phyloP scores from a whole-genome alignment of 2,888 invertebrate genomes.

The Macrosiphum euphorbiae region DNA sequence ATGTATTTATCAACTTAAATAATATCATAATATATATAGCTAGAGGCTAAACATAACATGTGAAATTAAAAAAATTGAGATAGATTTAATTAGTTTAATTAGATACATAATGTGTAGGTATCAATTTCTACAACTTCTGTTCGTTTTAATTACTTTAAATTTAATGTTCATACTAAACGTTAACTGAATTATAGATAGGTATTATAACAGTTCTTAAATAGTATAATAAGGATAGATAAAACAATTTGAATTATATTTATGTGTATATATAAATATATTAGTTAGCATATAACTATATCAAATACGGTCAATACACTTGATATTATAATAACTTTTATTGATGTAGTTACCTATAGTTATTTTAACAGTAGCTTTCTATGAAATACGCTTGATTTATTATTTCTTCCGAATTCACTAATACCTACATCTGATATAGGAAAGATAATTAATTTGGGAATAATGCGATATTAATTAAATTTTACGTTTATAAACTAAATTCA shows the following conservation, averaged over 20 bases:
- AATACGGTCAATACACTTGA: neutral
- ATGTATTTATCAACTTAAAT: neutral
- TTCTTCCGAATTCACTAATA: neutral
- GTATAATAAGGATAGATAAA: neutral
- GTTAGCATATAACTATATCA: too few relatives aligned
- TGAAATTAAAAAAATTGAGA: neutral
- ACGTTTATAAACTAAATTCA: too few relatives aligned
- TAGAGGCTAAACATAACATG: neutral
- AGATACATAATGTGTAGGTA: neutral
- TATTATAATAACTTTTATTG: neutral
- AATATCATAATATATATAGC: neutral
- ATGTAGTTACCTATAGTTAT: neutral
- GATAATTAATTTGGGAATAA: neutral
- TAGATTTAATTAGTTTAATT: neutral
- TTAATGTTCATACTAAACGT: neutral
- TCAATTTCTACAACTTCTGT: neutral
- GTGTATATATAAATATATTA: neutral
- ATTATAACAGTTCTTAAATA: neutral
- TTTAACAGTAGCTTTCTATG: neutral
- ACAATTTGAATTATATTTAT: neutral
- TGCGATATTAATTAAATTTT: neutral
- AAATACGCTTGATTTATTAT: neutral
- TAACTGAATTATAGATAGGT: neutral
- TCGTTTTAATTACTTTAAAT: neutral
- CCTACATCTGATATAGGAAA: neutral